A percentile compares a stretch with the other conserved stretches of the same genome.
Conservation (phyloP, 2,888 invertebrate species). For the Spialia ferax region DNA sequence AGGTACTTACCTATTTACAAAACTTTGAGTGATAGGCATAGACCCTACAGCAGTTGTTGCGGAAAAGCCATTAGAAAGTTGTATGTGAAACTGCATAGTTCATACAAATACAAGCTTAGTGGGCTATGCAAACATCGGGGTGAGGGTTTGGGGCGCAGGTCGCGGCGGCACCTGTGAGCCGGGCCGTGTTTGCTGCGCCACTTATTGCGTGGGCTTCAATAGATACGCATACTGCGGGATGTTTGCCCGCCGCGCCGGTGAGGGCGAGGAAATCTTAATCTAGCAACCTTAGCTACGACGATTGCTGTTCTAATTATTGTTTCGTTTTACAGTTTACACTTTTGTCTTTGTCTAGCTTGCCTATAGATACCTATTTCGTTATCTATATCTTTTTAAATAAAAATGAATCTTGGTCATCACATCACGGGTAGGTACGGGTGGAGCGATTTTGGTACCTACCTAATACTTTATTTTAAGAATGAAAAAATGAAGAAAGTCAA, state of each 20-base stretch:
- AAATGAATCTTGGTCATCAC: no score
- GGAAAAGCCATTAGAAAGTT: no score
- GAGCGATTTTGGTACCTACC: no score
- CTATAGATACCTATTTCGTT: no score
- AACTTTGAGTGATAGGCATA: no score
- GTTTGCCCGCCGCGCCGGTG: conserved; percentile 63
- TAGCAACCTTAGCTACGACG: conserved; percentile 48
- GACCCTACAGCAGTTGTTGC: no score
- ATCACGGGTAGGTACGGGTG: no score
- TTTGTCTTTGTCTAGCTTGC: background rate
- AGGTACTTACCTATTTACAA: no score
- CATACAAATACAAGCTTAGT: conserved; percentile 50
- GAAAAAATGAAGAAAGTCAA: no score
- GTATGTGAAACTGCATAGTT: background rate
- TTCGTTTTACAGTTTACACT: conserved; percentile 2
- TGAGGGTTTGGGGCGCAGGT: conserved; percentile 10
- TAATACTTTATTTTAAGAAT: no score
- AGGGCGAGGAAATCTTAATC: conserved; percentile 79
- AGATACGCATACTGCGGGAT: conserved; percentile 72
- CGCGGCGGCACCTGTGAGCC: conserved; percentile 72
- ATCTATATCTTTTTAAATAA: no score
- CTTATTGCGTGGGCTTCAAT: conserved; percentile 75
- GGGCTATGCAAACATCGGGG: conserved; percentile 64
- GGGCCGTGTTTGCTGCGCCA: conserved; percentile 75
- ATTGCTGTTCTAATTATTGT: conserved; percentile 17